phyloP scores from a whole-genome alignment of 2,888 invertebrate genomes.

The Acronicta alni region DNA sequence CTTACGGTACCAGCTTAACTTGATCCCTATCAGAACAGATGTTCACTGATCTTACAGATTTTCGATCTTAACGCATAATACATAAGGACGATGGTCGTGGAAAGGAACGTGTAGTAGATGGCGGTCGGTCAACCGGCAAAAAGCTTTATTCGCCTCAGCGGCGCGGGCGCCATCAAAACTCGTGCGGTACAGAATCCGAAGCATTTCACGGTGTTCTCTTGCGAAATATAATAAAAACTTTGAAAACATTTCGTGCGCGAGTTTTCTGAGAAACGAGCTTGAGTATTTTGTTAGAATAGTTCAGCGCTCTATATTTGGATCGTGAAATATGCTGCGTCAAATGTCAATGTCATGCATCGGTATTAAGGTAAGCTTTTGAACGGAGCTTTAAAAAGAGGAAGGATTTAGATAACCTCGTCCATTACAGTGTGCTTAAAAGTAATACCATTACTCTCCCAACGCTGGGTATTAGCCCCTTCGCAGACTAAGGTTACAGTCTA shows the following conservation, averaged over 20 bases:
- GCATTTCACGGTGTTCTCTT: slow-evolving; percentile 60
- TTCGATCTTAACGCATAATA: slow-evolving; percentile 20
- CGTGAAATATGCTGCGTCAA: slow-evolving; percentile 19
- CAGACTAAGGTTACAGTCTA: too few species aligned
- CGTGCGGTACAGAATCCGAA: slow-evolving; percentile 58
- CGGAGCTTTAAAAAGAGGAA: not conserved
- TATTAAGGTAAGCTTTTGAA: not conserved
- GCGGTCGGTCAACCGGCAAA: slow-evolving; percentile 49
- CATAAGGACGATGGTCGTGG: slow-evolving; percentile 29
- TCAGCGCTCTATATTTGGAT: slow-evolving; percentile 36
- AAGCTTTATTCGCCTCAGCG: slow-evolving; percentile 53
- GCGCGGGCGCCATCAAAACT: slow-evolving; percentile 55
- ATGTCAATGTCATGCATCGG: slow-evolving; percentile 44
- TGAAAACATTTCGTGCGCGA: slow-evolving; percentile 42
- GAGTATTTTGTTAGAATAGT: slow-evolving; percentile 34
- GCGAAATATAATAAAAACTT: slow-evolving; percentile 58
- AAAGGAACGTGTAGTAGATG: slow-evolving; percentile 24
- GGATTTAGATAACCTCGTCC: slow-evolving; percentile 1
- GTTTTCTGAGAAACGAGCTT: slow-evolving; percentile 47
- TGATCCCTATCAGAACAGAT: slow-evolving; percentile 53
- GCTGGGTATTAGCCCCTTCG: not conserved
- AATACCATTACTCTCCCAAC: not conserved
- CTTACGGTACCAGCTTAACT: slow-evolving; percentile 54
- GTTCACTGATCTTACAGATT: slow-evolving; percentile 17
- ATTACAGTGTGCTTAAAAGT: not conserved